phyloP scores from a whole-genome alignment of 1,140 invertebrate species.

The Phortica variegata region DNA sequence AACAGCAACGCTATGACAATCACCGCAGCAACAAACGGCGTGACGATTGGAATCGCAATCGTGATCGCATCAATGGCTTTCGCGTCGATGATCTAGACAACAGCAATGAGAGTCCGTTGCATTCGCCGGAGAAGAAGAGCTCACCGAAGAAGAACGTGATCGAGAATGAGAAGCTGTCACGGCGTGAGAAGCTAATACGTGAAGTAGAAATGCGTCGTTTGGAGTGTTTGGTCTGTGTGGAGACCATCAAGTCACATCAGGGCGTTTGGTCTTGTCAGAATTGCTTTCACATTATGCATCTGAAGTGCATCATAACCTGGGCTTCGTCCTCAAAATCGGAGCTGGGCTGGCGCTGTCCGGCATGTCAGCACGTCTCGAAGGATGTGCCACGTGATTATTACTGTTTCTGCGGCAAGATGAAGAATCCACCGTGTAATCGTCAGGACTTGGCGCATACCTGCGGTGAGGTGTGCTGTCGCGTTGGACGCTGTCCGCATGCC shows the following conservation, averaged over 20 bases:
- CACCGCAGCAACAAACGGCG: conserved; percentile 52
- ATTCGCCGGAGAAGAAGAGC: conserved; percentile 43
- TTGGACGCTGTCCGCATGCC: conserved; percentile 73
- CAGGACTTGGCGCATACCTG: conserved; percentile 84
- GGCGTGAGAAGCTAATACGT: conserved; percentile 78
- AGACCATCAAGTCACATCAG: conserved; percentile 74
- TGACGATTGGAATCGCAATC: conserved; percentile 53
- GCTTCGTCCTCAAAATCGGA: conserved; percentile 76
- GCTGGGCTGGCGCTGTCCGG: conserved; percentile 88
- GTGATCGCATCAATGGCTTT: conserved; percentile 49
- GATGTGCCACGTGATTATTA: conserved; percentile 72
- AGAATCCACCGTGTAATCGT: conserved; percentile 72
- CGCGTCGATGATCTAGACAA: conserved; percentile 42
- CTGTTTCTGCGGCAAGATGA: conserved; percentile 81
- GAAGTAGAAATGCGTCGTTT: conserved; percentile 74
- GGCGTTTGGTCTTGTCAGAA: conserved; percentile 86
- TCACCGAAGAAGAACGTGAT: conserved; percentile 26
- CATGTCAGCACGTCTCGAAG: conserved; percentile 75
- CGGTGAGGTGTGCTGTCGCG: conserved; percentile 78
- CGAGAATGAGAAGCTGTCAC: conserved; percentile 58
- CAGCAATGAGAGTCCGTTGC: conserved; percentile 44
- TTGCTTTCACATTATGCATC: conserved; percentile 89
- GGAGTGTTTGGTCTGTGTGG: conserved; percentile 93
- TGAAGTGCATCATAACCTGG: conserved; percentile 90
- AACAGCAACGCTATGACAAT: conserved; percentile 51